Percentiles rank a stretch among this genome's conserved stretches.
Evolutionary conservation across 1,140 invertebrate genomes (phyloP).

Genomic region (Apolygus lucorum): DNA sequence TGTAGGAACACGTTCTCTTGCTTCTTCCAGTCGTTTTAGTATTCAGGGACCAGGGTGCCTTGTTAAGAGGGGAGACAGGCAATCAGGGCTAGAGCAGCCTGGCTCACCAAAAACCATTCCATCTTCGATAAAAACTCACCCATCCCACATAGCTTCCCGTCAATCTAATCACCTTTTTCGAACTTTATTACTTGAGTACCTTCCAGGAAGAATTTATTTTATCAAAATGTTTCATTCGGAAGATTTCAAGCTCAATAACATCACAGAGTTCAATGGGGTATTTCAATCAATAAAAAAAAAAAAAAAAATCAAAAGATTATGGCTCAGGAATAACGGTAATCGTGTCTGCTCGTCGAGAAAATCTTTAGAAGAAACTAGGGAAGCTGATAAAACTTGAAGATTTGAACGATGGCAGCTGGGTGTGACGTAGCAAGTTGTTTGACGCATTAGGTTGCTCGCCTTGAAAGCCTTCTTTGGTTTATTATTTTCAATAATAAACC

Average conservation of each 20-base stretch:
- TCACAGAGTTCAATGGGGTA: too few relatives aligned
- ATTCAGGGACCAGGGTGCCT: constrained; percentile 7
- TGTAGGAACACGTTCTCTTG: constrained; percentile 10
- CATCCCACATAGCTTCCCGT: neutral
- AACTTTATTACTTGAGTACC: neutral
- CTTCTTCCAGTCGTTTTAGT: constrained; percentile 9
- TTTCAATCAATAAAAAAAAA: too few relatives aligned
- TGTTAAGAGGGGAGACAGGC: neutral
- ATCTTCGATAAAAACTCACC: neutral
- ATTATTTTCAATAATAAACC: too few relatives aligned
- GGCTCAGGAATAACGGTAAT: too few relatives aligned
- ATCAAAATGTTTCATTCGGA: neutral
- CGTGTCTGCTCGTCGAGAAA: too few relatives aligned
- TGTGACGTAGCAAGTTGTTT: too few relatives aligned
- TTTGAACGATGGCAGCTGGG: too few relatives aligned
- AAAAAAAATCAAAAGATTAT: too few relatives aligned
- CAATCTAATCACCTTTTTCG: neutral
- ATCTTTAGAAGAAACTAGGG: too few relatives aligned
- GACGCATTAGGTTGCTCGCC: too few relatives aligned
- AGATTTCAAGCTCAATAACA: neutral
- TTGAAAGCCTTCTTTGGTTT: too few relatives aligned
- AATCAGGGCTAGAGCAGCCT: neutral
- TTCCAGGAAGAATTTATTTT: neutral
- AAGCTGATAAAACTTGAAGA: too few relatives aligned
- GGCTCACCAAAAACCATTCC: neutral